Conservation (phyloP, 2,888 invertebrate genomes). For the Oscheius sp. region DNA sequence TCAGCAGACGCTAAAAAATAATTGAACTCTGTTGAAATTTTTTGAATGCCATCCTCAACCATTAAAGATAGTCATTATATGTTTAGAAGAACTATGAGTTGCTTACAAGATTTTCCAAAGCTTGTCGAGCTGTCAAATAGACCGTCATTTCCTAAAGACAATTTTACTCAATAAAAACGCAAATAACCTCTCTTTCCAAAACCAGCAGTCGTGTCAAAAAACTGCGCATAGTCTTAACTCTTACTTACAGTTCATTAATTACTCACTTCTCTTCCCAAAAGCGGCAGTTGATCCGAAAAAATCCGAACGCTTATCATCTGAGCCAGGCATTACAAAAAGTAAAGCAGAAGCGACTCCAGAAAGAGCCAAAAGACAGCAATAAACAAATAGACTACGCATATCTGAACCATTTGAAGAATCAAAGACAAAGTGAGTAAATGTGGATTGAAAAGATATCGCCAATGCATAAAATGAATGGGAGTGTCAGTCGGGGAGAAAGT, state of each 20-base stretch:
- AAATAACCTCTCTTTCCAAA: constrained; percentile 25
- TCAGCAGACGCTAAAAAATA: not conserved
- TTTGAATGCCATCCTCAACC: too few species aligned
- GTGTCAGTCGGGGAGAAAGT: not conserved
- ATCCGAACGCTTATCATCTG: not conserved
- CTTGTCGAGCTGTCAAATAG: constrained; percentile 6
- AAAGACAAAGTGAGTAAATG: not conserved
- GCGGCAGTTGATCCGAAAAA: constrained; percentile 1
- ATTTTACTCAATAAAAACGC: not conserved
- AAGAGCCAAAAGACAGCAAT: constrained; percentile 7
- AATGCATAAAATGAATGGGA: not conserved
- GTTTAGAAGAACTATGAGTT: too few species aligned
- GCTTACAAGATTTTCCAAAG: constrained; percentile 8
- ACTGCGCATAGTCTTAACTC: not conserved
- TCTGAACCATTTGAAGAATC: not conserved
- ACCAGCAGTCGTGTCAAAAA: constrained; percentile 14
- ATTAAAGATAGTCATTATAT: too few species aligned
- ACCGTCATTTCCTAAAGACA: not conserved
- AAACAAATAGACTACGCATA: constrained; percentile 4
- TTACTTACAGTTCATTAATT: not conserved
- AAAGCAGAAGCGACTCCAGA: constrained; percentile 4
- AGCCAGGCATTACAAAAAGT: not conserved
- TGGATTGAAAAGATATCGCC: not conserved
- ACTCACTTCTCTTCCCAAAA: constrained; percentile 11
- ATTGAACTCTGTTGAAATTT: not conserved